These are phyloP conservation scores for Poeciliopsis gracilis DNA, from an alignment of 2,797 vertebrate genomes.

Conservation along the genomic window DNA sequence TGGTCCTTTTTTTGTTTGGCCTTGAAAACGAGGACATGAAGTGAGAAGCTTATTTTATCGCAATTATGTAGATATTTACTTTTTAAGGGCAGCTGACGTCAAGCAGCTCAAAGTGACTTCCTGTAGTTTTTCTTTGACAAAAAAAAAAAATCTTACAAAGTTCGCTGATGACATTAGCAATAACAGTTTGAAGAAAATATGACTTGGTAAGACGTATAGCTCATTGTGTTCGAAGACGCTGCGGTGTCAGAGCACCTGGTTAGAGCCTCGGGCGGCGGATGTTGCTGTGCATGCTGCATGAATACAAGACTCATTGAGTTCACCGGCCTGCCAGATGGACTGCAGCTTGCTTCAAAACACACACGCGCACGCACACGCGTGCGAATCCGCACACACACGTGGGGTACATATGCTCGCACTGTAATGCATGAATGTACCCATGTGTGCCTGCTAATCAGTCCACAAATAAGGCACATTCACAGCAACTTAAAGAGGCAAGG, in stretches of 20 bases:
- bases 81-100: not conserved
- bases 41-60: not conserved
- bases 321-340: constrained; percentile 66
- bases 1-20: not conserved
- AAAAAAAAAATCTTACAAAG: not conserved
- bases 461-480: constrained; percentile 53
- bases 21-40: not conserved
- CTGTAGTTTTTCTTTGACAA: not conserved
- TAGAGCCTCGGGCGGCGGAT: constrained; percentile 57
- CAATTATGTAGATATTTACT: not conserved
- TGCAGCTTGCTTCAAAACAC: constrained; percentile 47
- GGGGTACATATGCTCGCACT: constrained; percentile 19
- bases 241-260: constrained; percentile 68
- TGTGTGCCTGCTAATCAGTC: constrained; percentile 38
- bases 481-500: constrained; percentile 32
- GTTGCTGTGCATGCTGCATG: constrained; percentile 54
- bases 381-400: not conserved
- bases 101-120: not conserved
- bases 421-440: constrained; percentile 30
- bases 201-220: constrained; percentile 3
- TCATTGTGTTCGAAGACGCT: constrained; percentile 45
- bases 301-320: constrained; percentile 67
- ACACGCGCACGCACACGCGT: not conserved
- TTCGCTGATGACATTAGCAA: not conserved
- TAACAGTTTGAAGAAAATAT: not conserved